Conservation (phyloP, 2,888 invertebrate species). For the Slavum lentiscoides region DNA sequence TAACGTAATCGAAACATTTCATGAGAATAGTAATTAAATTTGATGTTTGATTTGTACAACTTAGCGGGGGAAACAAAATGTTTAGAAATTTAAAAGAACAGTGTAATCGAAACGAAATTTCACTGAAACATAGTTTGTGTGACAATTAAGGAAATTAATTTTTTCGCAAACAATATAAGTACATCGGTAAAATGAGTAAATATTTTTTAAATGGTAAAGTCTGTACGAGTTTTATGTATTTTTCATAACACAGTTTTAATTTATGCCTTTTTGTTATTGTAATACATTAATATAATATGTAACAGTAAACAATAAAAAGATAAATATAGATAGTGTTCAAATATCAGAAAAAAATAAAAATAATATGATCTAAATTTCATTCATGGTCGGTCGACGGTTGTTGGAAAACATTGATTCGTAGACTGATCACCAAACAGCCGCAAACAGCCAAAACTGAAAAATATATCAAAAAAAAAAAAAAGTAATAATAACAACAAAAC, state of each 20-base stretch:
- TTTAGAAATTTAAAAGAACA: too few relatives aligned
- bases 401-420: constrained; percentile 28
- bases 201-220: too few relatives aligned
- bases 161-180: too few relatives aligned
- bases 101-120: too few relatives aligned
- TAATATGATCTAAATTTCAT: constrained; percentile 7
- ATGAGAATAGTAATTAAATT: too few relatives aligned
- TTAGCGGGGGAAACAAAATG: too few relatives aligned
- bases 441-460: constrained; percentile 12
- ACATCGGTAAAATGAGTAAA: too few relatives aligned
- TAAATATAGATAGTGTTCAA: constrained; percentile 1
- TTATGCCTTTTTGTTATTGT: constrained; percentile 15
- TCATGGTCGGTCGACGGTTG: neutral
- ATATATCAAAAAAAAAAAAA: neutral
- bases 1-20: too few relatives aligned
- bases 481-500: neutral
- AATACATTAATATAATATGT: constrained; percentile 10
- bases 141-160: too few relatives aligned
- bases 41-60: too few relatives aligned
- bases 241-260: constrained; percentile 25
- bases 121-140: too few relatives aligned
- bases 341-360: neutral
- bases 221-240: neutral
- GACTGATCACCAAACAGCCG: neutral
- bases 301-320: constrained; percentile 18